phyloP scores from a whole-genome alignment of 2,797 vertebrate genomes.

The Rhynchonycteris naso region DNA sequence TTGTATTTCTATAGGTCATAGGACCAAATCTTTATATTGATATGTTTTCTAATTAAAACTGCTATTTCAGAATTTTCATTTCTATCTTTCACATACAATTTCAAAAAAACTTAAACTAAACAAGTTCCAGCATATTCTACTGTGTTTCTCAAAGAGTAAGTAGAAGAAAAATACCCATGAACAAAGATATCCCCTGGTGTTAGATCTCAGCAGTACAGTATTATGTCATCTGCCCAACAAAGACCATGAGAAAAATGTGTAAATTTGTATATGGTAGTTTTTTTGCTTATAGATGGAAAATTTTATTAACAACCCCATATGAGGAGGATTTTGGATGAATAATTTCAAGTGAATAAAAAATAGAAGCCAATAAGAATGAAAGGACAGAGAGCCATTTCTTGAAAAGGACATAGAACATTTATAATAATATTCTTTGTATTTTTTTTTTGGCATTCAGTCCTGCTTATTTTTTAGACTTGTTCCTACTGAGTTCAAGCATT shows the following conservation, averaged over 20 bases:
- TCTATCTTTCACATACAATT: slow-evolving; percentile 33
- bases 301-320: slow-evolving; percentile 49
- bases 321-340: slow-evolving; percentile 62
- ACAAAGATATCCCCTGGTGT: slow-evolving; percentile 58
- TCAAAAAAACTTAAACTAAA: slow-evolving; percentile 52
- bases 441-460: slow-evolving; percentile 47
- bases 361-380: slow-evolving; percentile 60
- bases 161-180: slow-evolving; percentile 46
- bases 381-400: slow-evolving; percentile 52
- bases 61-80: slow-evolving; percentile 14
- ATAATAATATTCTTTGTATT: slow-evolving; percentile 13
- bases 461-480: slow-evolving; percentile 55
- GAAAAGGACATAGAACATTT: slow-evolving; percentile 53
- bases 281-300: slow-evolving; percentile 49
- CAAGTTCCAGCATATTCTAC: slow-evolving; percentile 13
- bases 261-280: not conserved
- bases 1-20: not conserved
- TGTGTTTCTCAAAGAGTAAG: slow-evolving; percentile 57
- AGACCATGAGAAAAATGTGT: slow-evolving; percentile 44
- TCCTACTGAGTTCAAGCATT: slow-evolving; percentile 62
- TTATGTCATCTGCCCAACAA: slow-evolving; percentile 29
- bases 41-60: slow-evolving; percentile 37
- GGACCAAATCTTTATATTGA: slow-evolving; percentile 1
- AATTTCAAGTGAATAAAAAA: slow-evolving; percentile 70
- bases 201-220: slow-evolving; percentile 26